Evolutionary conservation across 2,888 invertebrate genomes (phyloP), one percentile per base, ranked within the genome.

Genomic region (Perithous albicinctus): DNA sequence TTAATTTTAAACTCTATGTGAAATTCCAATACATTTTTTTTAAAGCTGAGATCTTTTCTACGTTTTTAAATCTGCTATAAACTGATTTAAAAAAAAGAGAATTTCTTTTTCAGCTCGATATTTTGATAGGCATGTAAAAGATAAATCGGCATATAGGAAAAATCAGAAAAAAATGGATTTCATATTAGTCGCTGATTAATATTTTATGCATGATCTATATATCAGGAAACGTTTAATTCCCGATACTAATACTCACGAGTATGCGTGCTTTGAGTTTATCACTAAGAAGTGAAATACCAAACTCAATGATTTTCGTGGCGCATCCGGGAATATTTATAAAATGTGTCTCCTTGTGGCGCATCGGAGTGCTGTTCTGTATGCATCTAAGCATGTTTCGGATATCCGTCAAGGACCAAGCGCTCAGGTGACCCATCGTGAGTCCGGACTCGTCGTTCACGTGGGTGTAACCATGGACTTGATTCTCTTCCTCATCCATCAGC

Each of bases 331-430:
- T 96, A 91, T 97, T 97, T 78, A 98, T 94, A 89, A 98, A 97
- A 90, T 98, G 97, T 0, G 97, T 96, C 86, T 96, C 95, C 92
- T 98, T 98, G 93, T 98, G 98, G 23, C 98, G 94, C 96, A 98
- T 97, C 1, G 98, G 98, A 18, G 97, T 96, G 1, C 97, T 97
- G 91, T 96, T 97, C 94, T 97, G 97, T 89, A 97, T 96, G 90
- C 96, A 96, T 88, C 96, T 95, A 41, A 97, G 93, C 93, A 97
- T 96, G 89, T 96, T 95, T 75, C 96, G 94, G 72, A 97, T 95
- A 89, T 97, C 97, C 38, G 95, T 95, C 29, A 97, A 93, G 0
- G 97, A 96, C 97, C 97, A 97, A 23, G 97, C 94, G 83, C 96
- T 96, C 41, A 97, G 94, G 87, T 97, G 97, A 0, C 96, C 96